A percentile compares a stretch with the other conserved stretches of the same genome.
These are phyloP conservation scores for Saccopteryx bilineata DNA, from an alignment of 2,113 vertebrate species.

Conservation along the genomic window DNA sequence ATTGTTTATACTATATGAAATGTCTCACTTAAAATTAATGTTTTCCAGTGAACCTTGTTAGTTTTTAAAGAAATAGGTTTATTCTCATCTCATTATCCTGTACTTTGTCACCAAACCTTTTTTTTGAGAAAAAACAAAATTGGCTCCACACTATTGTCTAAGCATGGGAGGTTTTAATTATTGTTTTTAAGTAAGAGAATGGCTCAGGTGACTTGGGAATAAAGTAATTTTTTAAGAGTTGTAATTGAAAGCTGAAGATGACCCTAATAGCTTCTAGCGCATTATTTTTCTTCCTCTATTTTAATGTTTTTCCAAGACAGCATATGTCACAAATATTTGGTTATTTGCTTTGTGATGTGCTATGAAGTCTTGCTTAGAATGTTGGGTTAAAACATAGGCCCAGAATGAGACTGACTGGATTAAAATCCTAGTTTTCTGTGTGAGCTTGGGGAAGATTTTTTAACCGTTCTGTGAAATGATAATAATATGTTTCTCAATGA, in stretches of 20 bases:
- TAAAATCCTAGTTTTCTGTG: not conserved
- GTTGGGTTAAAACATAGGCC: not conserved
- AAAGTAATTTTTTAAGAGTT: not conserved
- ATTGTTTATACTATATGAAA: conserved; percentile 59
- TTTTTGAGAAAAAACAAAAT: conserved; percentile 50
- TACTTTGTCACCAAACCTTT: conserved; percentile 40
- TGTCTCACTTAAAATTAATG: conserved; percentile 56
- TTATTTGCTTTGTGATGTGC: not conserved
- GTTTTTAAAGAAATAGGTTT: conserved; percentile 28
- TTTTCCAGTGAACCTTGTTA: conserved; percentile 30
- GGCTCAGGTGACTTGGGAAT: conserved; percentile 28
- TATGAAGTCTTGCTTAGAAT: not conserved
- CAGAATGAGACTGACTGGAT: not conserved
- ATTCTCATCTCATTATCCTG: conserved; percentile 42
- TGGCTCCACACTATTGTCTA: not conserved
- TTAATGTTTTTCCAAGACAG: conserved; percentile 36
- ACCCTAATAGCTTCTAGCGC: not conserved
- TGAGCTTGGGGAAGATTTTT: not conserved
- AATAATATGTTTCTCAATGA: not conserved
- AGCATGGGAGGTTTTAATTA: not conserved
- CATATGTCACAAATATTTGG: not conserved
- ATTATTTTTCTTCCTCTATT: not conserved
- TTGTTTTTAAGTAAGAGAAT: conserved; percentile 31
- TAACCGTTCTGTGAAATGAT: not conserved
- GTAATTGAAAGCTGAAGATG: conserved; percentile 28